Evolutionary conservation across 2,113 vertebrate genomes (phyloP).

Genomic region (Rhombomys opimus): DNA sequence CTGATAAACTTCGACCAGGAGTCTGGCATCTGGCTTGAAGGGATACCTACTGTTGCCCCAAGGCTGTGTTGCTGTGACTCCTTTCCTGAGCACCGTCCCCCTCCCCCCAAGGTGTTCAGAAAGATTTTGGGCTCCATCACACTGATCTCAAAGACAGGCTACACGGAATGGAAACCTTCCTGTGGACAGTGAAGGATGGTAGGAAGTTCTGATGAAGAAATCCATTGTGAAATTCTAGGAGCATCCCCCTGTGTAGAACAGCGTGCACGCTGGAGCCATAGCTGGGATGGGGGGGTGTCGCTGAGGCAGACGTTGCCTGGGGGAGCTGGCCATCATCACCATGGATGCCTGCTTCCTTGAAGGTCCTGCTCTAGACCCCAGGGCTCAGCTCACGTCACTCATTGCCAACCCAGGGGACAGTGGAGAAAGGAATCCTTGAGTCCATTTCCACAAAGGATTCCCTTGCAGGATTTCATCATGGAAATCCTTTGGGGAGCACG

Average conservation of each 20-base stretch:
- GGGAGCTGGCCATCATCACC: too few relatives aligned
- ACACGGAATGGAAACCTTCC: neutral
- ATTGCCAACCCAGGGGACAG: rapidly evolving
- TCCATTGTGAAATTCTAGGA: neutral
- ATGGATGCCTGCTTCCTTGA: neutral
- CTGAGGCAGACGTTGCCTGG: rapidly evolving
- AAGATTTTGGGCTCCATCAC: neutral
- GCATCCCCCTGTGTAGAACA: rapidly evolving
- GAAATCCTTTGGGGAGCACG: too few relatives aligned
- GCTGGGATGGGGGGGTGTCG: neutral
- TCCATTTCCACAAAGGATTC: neutral
- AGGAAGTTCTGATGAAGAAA: neutral
- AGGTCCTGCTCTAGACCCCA: neutral
- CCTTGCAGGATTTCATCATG: rapidly evolving
- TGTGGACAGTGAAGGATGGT: rapidly evolving
- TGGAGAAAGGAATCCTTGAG: neutral
- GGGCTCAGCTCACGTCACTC: neutral
- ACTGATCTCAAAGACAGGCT: neutral
- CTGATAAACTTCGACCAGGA: neutral
- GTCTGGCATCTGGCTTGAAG: neutral
- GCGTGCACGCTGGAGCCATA: too few relatives aligned
- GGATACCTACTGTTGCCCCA: rapidly evolving
- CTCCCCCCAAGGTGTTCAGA: neutral
- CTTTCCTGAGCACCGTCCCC: neutral
- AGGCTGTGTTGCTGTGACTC: neutral